These are phyloP conservation scores for Oryctes rhinoceros DNA, from an alignment of 1,140 invertebrate genomes.

Conservation along the genomic window DNA sequence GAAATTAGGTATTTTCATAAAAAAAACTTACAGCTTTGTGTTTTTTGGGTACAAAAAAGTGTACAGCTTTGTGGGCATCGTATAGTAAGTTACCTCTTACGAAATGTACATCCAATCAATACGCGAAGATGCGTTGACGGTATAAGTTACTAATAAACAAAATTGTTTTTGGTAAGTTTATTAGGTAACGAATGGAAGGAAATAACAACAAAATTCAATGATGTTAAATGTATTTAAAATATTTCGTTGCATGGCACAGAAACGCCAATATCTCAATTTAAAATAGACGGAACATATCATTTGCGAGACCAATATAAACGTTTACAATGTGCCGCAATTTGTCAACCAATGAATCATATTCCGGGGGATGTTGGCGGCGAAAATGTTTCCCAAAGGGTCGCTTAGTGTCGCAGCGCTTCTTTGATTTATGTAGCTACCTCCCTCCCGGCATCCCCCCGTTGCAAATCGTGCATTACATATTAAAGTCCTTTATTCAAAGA, in stretches of 20 bases:
- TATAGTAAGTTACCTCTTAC: no score
- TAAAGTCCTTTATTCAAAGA: background rate
- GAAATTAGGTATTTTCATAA: no score
- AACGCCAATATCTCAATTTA: constrained; percentile 3
- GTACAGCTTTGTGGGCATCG: no score
- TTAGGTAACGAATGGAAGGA: no score
- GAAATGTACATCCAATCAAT: no score
- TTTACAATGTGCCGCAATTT: constrained; percentile 18
- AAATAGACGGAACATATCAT: constrained; percentile 35
- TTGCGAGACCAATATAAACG: constrained; percentile 16
- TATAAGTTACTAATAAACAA: no score
- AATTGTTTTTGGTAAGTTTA: no score
- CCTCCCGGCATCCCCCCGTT: background rate
- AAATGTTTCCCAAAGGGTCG: constrained; percentile 37
- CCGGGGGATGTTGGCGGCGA: constrained; percentile 41
- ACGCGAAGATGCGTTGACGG: no score
- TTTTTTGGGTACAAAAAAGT: no score
- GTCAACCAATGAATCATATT: constrained; percentile 16
- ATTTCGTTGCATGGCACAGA: background rate
- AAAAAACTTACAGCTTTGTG: no score
- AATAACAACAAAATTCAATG: no score
- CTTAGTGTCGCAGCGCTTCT: background rate
- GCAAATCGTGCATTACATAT: constrained; percentile 5
- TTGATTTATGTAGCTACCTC: constrained; percentile 46
- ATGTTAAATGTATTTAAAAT: no score